Base-by-base conservation (phyloP, 2,113 vertebrate species). In the Isichthys henryi region DNA sequence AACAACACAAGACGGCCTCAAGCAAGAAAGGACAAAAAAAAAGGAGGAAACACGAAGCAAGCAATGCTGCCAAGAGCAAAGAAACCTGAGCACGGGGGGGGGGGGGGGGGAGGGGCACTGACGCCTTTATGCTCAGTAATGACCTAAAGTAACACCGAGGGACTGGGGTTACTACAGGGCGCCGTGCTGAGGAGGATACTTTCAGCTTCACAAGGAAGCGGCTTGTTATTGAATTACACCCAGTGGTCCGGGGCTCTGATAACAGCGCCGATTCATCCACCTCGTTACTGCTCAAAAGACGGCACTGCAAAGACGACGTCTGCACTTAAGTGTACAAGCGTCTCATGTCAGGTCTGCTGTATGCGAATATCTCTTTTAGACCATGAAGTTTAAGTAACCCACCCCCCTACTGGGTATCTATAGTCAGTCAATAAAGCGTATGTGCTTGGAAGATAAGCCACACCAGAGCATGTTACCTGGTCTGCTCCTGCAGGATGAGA, bases 401-500 rank as follows among this genome's bases (percentile, higher is more conserved):
- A 31, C 9, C 23, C 66, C 66, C 62, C 53, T 17, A 11, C 10
- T 58, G 17, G 5, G 19, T 17, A 86, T 13, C 46, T 50, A 58
- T 3, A 1, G 1, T 5, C 9, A 50, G 83, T 3, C 2, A 86
- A 17, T 6, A 0, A 27, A n/a, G 53, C 8, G 39, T n/a, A 21
- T 4, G 91, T 96, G 58, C 15, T 27, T 31, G 9, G 9, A n/a
- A 80, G 19, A 35, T 43, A 2, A 17, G 74, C 35, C 7, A n/a
- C 35, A 19, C 1, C 6, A 17, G 13, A 9, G 35, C 31, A 13
- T 11, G 15, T 43, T 39, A 99, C 98, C 98, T 97, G 0, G 98
- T 99, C 94, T 99, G 98, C 90, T 99, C 98, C 94, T 99, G 98
- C 89, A 99, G 96, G 90, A 99, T 97, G 92, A 99, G 97, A 96